phyloP scores from a whole-genome alignment of 2,113 vertebrate species.

The Willisornis vidua region DNA sequence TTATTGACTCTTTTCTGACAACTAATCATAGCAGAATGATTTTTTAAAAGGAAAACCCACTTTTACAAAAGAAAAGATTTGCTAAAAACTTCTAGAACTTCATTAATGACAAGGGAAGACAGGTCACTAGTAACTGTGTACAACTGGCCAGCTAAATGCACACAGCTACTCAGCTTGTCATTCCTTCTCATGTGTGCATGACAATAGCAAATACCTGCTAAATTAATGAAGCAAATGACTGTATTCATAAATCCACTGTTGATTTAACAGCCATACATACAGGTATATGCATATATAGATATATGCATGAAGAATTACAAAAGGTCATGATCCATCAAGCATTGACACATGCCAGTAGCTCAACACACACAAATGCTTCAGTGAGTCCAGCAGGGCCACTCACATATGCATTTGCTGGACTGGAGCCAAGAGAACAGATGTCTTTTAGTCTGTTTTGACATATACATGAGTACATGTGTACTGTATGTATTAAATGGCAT shows the following conservation, averaged over 20 bases:
- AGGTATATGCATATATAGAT: not conserved
- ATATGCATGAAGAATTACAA: not conserved
- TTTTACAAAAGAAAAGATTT: not conserved
- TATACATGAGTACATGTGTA: not conserved
- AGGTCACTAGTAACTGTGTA: not conserved
- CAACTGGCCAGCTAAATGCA: not conserved
- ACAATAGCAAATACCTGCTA: not conserved
- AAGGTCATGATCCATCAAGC: not conserved
- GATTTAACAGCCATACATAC: not conserved
- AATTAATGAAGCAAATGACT: not conserved
- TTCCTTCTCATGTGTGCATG: not conserved
- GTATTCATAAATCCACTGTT: not conserved
- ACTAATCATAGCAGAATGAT: not conserved
- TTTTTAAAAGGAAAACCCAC: not conserved
- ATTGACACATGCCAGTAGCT: not conserved
- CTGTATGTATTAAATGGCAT: slow-evolving; percentile 24
- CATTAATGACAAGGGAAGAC: not conserved
- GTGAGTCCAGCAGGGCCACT: slow-evolving; percentile 1
- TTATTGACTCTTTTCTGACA: not conserved
- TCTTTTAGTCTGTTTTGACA: slow-evolving; percentile 36
- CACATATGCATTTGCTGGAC: not conserved
- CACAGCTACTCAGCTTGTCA: fast-evolving
- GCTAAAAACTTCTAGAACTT: not conserved
- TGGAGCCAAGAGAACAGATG: slow-evolving; percentile 41
- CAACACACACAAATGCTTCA: not conserved